Conservation (phyloP, 64 coral and sea anemone genomes). For the Trachythela sp. region DNA sequence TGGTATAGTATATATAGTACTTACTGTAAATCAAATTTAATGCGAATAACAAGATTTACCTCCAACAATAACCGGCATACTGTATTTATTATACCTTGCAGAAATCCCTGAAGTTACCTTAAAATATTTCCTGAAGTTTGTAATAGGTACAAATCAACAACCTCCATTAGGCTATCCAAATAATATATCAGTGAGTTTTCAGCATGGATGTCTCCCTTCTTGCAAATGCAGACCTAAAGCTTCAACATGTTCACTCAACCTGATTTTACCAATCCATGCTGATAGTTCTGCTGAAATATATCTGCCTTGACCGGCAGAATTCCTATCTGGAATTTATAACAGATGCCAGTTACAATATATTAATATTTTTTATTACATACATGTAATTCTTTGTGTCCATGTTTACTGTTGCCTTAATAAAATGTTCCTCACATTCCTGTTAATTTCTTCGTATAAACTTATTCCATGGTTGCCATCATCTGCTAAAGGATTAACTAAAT, state of each 20-base stretch:
- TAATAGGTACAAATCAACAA: constrained; percentile 14
- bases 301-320: not conserved
- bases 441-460: not conserved
- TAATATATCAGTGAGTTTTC: not conserved
- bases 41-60: no score
- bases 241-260: constrained; percentile 16
- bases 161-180: constrained; percentile 19
- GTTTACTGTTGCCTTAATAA: not conserved
- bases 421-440: not conserved
- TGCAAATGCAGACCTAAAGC: not conserved
- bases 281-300: not conserved
- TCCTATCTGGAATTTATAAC: no score
- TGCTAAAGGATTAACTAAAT: not conserved
- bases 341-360: no score
- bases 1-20: no score
- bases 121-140: constrained; percentile 15
- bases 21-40: no score
- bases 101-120: not conserved
- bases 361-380: no score
- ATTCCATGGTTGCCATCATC: not conserved
- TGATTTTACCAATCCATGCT: constrained; percentile 18
- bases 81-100: no score
- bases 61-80: no score
- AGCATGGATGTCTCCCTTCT: constrained; percentile 11
- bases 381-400: no score